A percentile compares a stretch with the other conserved stretches of the same genome.
phyloP scores from a whole-genome alignment of 2,113 vertebrate genomes.

The Tapirus terrestris region DNA sequence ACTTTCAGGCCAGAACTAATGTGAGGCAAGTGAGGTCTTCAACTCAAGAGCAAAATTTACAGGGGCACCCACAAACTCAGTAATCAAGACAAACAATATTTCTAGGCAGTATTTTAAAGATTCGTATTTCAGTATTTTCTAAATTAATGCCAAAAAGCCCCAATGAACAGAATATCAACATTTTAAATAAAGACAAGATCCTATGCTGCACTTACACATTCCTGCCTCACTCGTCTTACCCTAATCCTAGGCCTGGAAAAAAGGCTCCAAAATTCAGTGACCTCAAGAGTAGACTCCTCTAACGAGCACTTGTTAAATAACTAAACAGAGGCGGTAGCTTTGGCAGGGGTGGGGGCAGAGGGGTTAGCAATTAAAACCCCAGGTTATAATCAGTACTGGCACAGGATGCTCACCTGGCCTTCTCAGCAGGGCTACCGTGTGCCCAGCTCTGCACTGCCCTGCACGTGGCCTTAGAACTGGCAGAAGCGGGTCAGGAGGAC shows the following conservation, averaged over 20 bases:
- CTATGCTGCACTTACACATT: no score
- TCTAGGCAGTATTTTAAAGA: neutral
- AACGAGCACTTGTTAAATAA: neutral
- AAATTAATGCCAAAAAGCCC: neutral
- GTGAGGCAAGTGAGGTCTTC: neutral
- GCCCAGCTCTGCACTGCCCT: neutral
- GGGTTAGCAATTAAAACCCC: neutral
- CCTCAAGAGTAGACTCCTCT: neutral
- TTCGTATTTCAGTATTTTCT: no score
- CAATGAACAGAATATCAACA: neutral
- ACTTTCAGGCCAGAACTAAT: neutral
- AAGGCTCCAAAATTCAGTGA: neutral
- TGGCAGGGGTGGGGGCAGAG: accelerated
- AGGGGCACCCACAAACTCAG: neutral
- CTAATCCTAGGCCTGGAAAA: neutral
- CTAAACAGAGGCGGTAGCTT: neutral
- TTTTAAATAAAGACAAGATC: neutral
- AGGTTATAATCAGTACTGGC: neutral
- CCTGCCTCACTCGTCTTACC: neutral
- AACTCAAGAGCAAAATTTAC: neutral
- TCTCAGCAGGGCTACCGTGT: neutral
- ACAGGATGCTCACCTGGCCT: neutral
- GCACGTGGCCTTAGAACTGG: neutral
- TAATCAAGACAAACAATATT: neutral
- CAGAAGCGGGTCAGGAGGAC: neutral